phyloP scores from a whole-genome alignment of 2,888 invertebrate species.

The Synergus gifuensis region DNA sequence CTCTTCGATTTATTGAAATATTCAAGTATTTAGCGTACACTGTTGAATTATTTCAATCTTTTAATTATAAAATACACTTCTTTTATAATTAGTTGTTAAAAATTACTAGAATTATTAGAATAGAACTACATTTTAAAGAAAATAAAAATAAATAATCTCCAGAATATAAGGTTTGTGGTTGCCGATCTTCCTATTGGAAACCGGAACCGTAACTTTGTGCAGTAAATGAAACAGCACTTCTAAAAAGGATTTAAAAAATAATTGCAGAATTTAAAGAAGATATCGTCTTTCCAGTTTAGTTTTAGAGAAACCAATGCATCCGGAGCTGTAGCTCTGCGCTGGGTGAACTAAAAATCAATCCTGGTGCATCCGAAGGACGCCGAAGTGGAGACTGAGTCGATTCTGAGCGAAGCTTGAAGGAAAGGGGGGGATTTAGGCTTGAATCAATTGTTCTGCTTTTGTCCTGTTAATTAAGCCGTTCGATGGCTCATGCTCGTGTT shows the following conservation, averaged over 20 bases:
- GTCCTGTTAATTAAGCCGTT: neutral
- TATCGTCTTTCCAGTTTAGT: no score
- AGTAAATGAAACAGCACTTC: no score
- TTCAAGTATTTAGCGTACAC: neutral
- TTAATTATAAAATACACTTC: no score
- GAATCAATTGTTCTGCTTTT: neutral
- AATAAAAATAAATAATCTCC: no score
- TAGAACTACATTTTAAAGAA: no score
- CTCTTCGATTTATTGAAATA: neutral
- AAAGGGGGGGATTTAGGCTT: neutral
- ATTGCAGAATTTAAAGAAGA: no score
- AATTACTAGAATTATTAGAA: no score
- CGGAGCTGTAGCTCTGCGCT: neutral
- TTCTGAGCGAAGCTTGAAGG: neutral
- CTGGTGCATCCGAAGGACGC: neutral
- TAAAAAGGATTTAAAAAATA: no score
- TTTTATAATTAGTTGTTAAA: no score
- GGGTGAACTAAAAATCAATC: constrained; percentile 1
- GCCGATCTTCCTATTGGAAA: no score
- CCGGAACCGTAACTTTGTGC: no score
- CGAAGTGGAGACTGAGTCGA: neutral
- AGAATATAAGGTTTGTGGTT: no score
- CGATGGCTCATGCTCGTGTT: neutral
- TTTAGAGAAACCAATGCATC: neutral
- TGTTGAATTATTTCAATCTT: neutral